A percentile compares a stretch with the other conserved stretches of the same genome.
phyloP scores from a whole-genome alignment of 2,113 vertebrate species.

The Haemorhous mexicanus region DNA sequence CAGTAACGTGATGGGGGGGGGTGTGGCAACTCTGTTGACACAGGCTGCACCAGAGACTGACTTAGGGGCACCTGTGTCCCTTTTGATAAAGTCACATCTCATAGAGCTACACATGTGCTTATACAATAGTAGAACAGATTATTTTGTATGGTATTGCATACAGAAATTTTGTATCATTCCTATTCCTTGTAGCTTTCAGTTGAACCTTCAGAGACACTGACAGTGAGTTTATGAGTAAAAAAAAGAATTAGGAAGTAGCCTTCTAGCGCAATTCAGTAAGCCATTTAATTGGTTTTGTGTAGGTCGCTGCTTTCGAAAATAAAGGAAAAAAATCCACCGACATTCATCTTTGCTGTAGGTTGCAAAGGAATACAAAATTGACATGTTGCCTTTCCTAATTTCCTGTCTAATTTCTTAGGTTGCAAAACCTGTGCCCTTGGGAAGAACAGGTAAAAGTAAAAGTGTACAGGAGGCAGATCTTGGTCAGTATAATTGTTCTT shows the following conservation, averaged over 20 bases:
- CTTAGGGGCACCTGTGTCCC: not conserved
- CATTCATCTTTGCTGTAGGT: not conserved
- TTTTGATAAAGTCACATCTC: not conserved
- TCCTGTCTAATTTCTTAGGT: slow-evolving; percentile 74
- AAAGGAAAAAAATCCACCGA: not conserved
- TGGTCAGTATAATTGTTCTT: slow-evolving; percentile 63
- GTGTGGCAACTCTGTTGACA: not conserved
- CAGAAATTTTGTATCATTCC: not conserved
- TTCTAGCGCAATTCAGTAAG: not conserved
- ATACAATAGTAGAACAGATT: not conserved
- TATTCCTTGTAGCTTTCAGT: not conserved
- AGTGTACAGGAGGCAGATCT: slow-evolving; percentile 71
- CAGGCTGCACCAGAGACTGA: not conserved
- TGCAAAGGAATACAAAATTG: not conserved
- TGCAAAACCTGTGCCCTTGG: slow-evolving; percentile 87
- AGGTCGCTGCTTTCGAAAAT: not conserved
- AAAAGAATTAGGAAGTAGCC: not conserved
- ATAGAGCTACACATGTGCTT: accelerated
- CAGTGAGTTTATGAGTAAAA: not conserved
- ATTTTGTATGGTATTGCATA: not conserved
- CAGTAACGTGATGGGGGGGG: accelerated
- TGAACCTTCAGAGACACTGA: not conserved
- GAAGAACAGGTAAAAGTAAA: slow-evolving; percentile 79
- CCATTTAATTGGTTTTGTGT: not conserved
- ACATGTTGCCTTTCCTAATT: not conserved